Percentiles rank a stretch among this genome's conserved stretches.
Evolutionary conservation across 2,888 invertebrate species (phyloP).

Genomic region (Heliconius sara): DNA sequence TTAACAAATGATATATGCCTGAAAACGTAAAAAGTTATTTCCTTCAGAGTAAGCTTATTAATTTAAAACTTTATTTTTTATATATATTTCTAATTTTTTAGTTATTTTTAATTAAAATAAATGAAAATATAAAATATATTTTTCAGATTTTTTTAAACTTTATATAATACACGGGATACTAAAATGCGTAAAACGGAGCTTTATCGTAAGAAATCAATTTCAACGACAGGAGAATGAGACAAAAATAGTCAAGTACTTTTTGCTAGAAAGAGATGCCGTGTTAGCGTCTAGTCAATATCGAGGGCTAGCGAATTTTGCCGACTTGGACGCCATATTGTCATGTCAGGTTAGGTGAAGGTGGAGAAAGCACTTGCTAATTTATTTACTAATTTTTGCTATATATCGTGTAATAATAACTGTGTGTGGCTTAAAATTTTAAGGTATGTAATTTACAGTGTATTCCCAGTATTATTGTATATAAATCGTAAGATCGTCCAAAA

Average conservation of each 20-base stretch:
- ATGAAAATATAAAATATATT: not conserved
- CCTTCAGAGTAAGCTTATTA: not conserved
- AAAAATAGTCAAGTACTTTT: slow-evolving; percentile 4
- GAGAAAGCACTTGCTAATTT: slow-evolving; percentile 56
- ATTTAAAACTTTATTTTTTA: not conserved
- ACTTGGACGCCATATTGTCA: slow-evolving; percentile 76
- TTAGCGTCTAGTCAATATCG: slow-evolving; percentile 51
- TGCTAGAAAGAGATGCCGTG: slow-evolving; percentile 50
- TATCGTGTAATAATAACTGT: slow-evolving; percentile 54
- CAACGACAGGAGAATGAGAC: slow-evolving; percentile 20
- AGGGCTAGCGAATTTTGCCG: slow-evolving; percentile 57
- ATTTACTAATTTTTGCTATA: slow-evolving; percentile 55
- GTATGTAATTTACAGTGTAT: slow-evolving; percentile 54
- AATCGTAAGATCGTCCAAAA: slow-evolving; percentile 39
- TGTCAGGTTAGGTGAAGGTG: slow-evolving; percentile 74
- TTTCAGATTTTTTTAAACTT: not conserved
- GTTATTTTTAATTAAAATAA: not conserved
- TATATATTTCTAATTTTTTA: not conserved
- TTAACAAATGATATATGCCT: not conserved
- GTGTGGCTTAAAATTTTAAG: slow-evolving; percentile 62
- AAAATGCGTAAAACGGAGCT: slow-evolving; percentile 38
- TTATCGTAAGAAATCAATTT: slow-evolving; percentile 16
- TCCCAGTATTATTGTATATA: slow-evolving; percentile 16
- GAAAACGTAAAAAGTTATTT: not conserved
- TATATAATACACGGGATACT: not conserved